These are phyloP conservation scores for Branchellion lobata DNA, from an alignment of 2,888 invertebrate species.

Conservation along the genomic window DNA sequence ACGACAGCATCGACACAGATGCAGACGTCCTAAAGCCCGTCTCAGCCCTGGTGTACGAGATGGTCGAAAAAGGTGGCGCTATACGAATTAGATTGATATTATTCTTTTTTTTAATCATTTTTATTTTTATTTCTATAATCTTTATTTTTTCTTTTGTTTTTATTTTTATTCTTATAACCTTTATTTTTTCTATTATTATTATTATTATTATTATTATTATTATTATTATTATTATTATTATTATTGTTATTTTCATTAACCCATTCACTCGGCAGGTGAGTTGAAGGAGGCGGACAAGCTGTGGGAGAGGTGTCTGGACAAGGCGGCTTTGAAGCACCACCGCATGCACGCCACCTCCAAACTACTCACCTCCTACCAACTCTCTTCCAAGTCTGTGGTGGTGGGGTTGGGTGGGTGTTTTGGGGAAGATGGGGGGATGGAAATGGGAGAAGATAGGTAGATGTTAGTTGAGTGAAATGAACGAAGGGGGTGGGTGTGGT, in stretches of 20 bases:
- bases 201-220: too few species aligned
- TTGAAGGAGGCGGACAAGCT: constrained; percentile 75
- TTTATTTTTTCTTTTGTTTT: too few species aligned
- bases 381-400: constrained; percentile 45
- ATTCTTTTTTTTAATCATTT: too few species aligned
- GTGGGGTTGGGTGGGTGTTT: background rate
- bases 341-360: background rate
- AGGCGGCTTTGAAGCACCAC: constrained; percentile 25
- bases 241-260: too few species aligned
- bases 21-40: constrained; percentile 76
- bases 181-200: too few species aligned
- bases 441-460: background rate
- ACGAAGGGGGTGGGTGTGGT: too few species aligned
- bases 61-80: constrained; percentile 74
- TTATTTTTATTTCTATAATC: too few species aligned
- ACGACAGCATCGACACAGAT: constrained; percentile 77
- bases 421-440: background rate
- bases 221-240: too few species aligned
- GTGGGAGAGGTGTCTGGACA: constrained; percentile 31
- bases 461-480: background rate
- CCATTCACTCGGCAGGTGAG: constrained; percentile 67
- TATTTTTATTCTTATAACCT: too few species aligned
- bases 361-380: constrained; percentile 43
- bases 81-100: too few species aligned
- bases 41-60: constrained; percentile 88